Evolutionary conservation across 1,140 invertebrate species (phyloP).

Genomic region (Carcinoscorpius rotundicauda): DNA sequence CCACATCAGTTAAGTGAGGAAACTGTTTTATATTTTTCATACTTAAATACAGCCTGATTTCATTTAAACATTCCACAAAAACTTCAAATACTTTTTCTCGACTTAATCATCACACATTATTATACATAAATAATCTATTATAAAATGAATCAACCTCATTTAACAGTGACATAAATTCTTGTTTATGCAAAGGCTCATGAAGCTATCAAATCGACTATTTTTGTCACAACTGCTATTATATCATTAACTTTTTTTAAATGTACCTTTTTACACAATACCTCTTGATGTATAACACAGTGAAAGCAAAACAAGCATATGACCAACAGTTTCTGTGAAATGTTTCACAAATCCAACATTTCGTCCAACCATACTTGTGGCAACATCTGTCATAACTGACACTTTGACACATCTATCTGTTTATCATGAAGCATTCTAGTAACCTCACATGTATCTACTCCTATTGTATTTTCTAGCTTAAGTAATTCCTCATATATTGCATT

Average conservation of each 20-base stretch:
- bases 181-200: background rate
- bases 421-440: background rate
- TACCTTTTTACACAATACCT: background rate
- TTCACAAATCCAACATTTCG: constrained; percentile 2
- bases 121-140: background rate
- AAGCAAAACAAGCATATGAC: background rate
- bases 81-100: background rate
- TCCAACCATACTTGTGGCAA: background rate
- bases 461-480: background rate
- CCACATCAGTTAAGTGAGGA: background rate
- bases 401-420: background rate
- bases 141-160: background rate
- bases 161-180: background rate
- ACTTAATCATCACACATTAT: background rate
- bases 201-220: background rate
- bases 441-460: background rate
- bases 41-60: background rate
- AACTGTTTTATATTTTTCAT: background rate
- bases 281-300: constrained; percentile 1
- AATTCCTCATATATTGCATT: background rate
- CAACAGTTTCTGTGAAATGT: background rate
- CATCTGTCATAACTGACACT: background rate
- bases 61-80: background rate
- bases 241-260: background rate
- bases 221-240: constrained; percentile 1